Evolutionary conservation across 2,888 invertebrate species (phyloP), one percentile per base, ranked within the genome.

Genomic region (Aproaerema taeniolella): DNA sequence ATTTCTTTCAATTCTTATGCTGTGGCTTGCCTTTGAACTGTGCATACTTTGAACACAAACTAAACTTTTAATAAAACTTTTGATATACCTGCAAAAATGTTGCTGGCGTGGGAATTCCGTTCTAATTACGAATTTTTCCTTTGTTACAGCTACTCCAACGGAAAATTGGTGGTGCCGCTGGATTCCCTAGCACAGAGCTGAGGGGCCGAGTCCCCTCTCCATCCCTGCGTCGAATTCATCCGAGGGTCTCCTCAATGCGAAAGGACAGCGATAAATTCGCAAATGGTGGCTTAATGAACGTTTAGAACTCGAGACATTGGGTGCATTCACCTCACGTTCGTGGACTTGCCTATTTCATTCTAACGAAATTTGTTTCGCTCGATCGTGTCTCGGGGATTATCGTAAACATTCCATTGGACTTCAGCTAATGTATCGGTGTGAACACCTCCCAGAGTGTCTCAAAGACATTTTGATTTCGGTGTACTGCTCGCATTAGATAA

Each of bases 91-190:
- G 17, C 11, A 38, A 34, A 32, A 33, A 41, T 41, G 41, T 13
- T 2, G 24, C 14, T 20, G 41, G 24, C 36, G 32, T 31, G 12
- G 38, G 39, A 46, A 42, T 49, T 41, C 46, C 46, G 16, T 35
- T 44, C 29, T 52, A 47, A 58, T 53, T 56, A 41, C n/a, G 43
- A 42, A 44, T 46, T 55, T 61, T 66, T 65, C 40, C 46, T 58
- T 85, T 81, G 80, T 87, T 87, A 38, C 74, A 87, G 87, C 77
- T 82, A 82, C 85, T 82, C 87, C 72, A 81, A 86, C 78, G 81
- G 87, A 87, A 85, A 87, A 85, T 65, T 87, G 86, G 87, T 87
- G 87, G 87, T 87, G 87, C 87, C 86, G 79, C 45, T 87, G 87
- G 87, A 86, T 87, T 75, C 87, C 87, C 69, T 87, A 83, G 79